Evolutionary conservation across 2,113 vertebrate genomes (phyloP), one percentile per base, ranked within the genome.

Genomic region (Apeltes quadracus): DNA sequence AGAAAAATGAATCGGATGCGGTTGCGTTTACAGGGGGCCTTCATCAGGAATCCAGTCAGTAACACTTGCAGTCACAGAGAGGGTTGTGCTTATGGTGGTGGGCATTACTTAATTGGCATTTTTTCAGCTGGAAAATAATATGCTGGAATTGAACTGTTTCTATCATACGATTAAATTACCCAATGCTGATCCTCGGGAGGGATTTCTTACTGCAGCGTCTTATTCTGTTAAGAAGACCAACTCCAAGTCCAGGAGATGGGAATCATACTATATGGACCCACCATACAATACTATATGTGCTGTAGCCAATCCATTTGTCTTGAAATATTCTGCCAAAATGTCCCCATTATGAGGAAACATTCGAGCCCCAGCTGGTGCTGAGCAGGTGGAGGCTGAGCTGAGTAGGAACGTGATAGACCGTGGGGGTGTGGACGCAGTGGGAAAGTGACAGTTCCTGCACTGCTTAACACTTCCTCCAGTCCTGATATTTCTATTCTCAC

Each of bases 401-500:
- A 44, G 27, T 61, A 71, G n/a, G 27, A 66, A 63, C 15, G 22
- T 44, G 46, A 12, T 16, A 41, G 67, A 67, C 25, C 41, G 23
- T 12, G 2, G 25, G 61, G 50, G 44, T 67, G 65, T 57, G 55
- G 64, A 76, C 14, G 3, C 7, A 20, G 46, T 74, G 57, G 5
- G 12, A 32, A 78, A 64, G 46, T 71, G 72, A 79, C 61, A 73
- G 55, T 36, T 66, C 41, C 55, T 27, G 36, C 39, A 15, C 38
- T 34, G 32, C 23, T 68, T 61, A 64, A 71, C 68, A 50, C 74
- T 65, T 76, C 22, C 36, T 61, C 43, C 50, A 2, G 46, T 57
- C 51, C 20, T 48, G 14, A 61, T 55, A 6, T 53, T 65, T 80
- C 54, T 82, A 75, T 82, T 79, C 75, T 63, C 69, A 56, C 14